These are phyloP conservation scores for Actinemys pallida DNA, from an alignment of 2,113 vertebrate species.

Conservation along the genomic window DNA sequence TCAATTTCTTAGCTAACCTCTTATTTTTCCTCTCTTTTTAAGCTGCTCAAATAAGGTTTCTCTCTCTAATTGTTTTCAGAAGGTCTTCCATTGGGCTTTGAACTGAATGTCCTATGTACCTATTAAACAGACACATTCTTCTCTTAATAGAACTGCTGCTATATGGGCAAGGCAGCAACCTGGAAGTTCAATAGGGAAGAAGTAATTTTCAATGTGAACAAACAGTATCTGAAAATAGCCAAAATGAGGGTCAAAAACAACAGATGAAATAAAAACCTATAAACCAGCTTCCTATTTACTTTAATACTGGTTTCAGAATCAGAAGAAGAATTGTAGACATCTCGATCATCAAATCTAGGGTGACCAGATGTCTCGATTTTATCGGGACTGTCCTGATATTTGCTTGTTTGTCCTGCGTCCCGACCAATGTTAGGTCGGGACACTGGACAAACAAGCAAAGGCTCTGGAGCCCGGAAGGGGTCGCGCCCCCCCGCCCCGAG, in stretches of 20 bases:
- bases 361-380: no score
- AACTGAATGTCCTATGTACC: accelerated
- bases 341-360: background rate
- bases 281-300: background rate
- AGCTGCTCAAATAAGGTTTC: background rate
- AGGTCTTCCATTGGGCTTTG: background rate
- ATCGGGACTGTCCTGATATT: no score
- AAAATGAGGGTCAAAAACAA: background rate
- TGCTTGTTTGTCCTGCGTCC: no score
- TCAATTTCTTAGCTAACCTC: background rate
- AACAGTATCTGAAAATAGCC: background rate
- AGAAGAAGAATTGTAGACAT: background rate
- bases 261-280: background rate
- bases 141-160: background rate
- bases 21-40: background rate
- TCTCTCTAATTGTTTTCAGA: background rate
- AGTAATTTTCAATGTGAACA: background rate
- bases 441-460: no score
- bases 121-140: background rate
- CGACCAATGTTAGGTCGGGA: no score
- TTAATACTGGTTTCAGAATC: background rate
- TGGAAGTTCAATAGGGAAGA: accelerated
- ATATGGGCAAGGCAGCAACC: background rate
- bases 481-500: no score
- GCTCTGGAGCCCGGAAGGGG: no score